These are phyloP conservation scores for Tyto alba DNA, from an alignment of 2,113 vertebrate genomes.

Conservation along the genomic window DNA sequence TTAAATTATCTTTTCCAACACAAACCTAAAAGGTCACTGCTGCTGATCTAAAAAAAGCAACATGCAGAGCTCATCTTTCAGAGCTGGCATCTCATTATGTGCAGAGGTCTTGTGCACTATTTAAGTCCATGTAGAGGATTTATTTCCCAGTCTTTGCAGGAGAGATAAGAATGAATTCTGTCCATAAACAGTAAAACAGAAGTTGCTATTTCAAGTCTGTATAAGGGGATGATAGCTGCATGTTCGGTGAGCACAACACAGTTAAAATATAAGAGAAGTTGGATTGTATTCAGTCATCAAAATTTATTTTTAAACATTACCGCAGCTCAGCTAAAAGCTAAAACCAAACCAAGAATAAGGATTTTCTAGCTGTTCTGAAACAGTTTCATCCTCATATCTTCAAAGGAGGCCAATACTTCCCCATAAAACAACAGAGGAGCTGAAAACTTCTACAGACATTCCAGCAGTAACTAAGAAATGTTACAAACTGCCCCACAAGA, in stretches of 20 bases:
- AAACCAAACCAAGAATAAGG: neutral
- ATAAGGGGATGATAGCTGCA: neutral
- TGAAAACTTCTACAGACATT: neutral
- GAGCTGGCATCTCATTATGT: neutral
- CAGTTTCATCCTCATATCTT: neutral
- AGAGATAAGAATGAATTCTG: neutral
- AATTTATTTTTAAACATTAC: neutral
- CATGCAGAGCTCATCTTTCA: neutral
- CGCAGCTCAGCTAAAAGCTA: neutral
- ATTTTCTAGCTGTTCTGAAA: neutral
- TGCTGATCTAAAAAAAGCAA: neutral
- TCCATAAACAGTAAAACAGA: neutral
- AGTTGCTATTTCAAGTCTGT: neutral
- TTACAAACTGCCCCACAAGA: neutral
- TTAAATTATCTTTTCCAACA: neutral
- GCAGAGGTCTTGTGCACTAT: neutral
- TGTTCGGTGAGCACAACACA: neutral
- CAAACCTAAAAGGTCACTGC: neutral
- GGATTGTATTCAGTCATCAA: neutral
- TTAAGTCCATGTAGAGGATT: neutral
- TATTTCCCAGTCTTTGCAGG: neutral
- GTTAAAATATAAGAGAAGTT: neutral
- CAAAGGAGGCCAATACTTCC: neutral
- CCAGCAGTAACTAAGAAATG: neutral
- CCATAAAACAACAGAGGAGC: neutral